Base-by-base conservation (phyloP, 2,113 vertebrate species). In the Thalassarche chlororhynchos region DNA sequence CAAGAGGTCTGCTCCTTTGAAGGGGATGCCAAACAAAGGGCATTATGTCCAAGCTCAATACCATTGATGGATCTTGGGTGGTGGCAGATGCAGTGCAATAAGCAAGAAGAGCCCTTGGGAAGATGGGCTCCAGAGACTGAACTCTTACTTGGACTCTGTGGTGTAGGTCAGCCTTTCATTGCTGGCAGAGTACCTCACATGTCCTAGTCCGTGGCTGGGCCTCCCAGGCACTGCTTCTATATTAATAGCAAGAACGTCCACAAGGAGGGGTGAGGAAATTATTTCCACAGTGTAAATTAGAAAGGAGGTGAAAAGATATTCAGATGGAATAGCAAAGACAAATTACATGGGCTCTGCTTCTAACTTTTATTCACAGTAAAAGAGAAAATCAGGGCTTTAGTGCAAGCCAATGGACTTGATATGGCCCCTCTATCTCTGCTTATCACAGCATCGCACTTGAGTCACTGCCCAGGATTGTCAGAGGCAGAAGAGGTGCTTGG, bases 41-140 rank as follows among this genome's bases (percentile, higher is more conserved):
- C 18, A 20, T 24, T 29, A 2, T 36, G 38, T 44, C 34, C 72
- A 36, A n/a, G 42, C n/a, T 79, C 42, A 25, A 0, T 4, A 8
- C 2, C 3, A 0, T 2, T 40, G 26, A 24, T 24, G 38, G 32
- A 7, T 31, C n/a, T 34, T 25, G 31, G 20, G 6, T 5, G 36
- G 60, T 0, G 2, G 6, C 40, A 84, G 36, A 16, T 20, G 25
- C n/a, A 36, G 31, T 3, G 17, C 32, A 42, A 24, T 6, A 32
- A 58, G 13, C 51, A 62, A 26, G 55, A 70, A 31, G 16, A 93
- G 12, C 23, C 32, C 9, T n/a, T 42, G 29, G 26, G 24, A 65
- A 72, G 12, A 15, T 6, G 36, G 17, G 15, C 8, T 83, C 26
- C 26, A 51, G 75, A 66, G 12, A 32, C 8, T 25, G 54, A 0